Base-by-base conservation (phyloP, 2,113 vertebrate genomes). In the Motacilla alba region DNA sequence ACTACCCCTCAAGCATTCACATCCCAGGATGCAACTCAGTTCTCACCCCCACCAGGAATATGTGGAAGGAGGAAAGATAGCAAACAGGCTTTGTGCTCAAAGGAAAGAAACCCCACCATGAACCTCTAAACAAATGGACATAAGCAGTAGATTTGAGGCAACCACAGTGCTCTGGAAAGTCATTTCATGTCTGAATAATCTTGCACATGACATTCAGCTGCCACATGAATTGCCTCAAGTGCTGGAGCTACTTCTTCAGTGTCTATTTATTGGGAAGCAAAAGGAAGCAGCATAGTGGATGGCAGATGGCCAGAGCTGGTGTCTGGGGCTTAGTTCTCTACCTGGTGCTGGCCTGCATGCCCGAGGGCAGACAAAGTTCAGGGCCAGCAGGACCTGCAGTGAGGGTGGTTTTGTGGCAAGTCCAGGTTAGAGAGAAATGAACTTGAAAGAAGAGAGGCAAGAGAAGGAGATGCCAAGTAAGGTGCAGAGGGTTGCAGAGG, bases 201-300 rank as follows among this genome's bases (percentile, higher is more conserved):
- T 15, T 58, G 16, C 17, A 66, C 6, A 2, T 0, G 3, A 35
- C 0, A 3, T 70, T 66, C 63, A 82, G 72, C 37, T 50, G 39
- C 30, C n/a, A 37, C 1, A 0, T 4, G 4, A 33, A 60, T 30
- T 2, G 2, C 7, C 10, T 41, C 4, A 2, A 83, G 31, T 24
- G 47, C 55, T 14, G 33, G 31, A 91, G 67, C 31, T 52, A 35
- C 35, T 18, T 30, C 13, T 52, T 19, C 22, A 17, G 22, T 7
- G 33, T 39, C 44, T 53, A 82, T 82, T 94, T 93, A 50, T 41
- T 72, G 67, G 52, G 23, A 31, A 62, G 41, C 63, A 23, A 90
- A 94, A 35, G 35, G 87, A 63, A 93, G 55, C 2, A 4, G 31
- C 20, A 21, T 0, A 46, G n/a, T 30, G 6, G 2, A 37, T 56